phyloP scores from a whole-genome alignment of 2,888 invertebrate genomes.

The Scaptomyza caliginosa region DNA sequence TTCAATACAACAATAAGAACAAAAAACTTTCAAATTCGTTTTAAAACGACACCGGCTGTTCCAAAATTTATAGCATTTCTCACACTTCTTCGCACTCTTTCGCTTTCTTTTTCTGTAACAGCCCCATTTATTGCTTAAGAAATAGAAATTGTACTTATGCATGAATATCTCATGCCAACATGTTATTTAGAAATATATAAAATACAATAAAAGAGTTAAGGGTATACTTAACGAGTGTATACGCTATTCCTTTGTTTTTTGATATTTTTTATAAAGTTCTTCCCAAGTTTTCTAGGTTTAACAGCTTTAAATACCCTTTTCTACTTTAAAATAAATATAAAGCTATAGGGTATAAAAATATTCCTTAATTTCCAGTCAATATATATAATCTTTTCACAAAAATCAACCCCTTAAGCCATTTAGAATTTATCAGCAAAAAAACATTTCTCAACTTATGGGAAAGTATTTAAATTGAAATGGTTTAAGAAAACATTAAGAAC shows the following conservation, averaged over 20 bases:
- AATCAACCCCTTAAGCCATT: conserved; percentile 1
- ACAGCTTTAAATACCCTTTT: not conserved
- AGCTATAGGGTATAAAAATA: not conserved
- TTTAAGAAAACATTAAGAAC: not conserved
- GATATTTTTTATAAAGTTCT: not conserved
- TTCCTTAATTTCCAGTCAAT: not conserved
- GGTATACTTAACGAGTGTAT: not conserved
- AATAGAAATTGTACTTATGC: conserved; percentile 51
- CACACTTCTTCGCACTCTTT: not conserved
- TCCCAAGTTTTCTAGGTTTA: not conserved
- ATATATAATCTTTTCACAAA: not conserved
- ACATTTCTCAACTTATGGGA: conserved; percentile 3
- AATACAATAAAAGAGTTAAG: not conserved
- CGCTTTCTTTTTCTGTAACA: conserved; percentile 46
- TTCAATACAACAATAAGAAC: no score
- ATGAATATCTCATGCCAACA: conserved; percentile 31
- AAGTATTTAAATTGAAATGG: not conserved
- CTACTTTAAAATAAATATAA: no score
- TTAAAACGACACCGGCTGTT: conserved; percentile 73
- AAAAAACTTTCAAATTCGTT: conserved; percentile 80
- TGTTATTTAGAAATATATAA: not conserved
- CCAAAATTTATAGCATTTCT: conserved; percentile 71
- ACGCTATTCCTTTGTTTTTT: not conserved
- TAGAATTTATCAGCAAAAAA: not conserved
- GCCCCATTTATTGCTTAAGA: conserved; percentile 59